phyloP scores from a whole-genome alignment of 2,113 vertebrate genomes.

The Ictalurus punctatus region DNA sequence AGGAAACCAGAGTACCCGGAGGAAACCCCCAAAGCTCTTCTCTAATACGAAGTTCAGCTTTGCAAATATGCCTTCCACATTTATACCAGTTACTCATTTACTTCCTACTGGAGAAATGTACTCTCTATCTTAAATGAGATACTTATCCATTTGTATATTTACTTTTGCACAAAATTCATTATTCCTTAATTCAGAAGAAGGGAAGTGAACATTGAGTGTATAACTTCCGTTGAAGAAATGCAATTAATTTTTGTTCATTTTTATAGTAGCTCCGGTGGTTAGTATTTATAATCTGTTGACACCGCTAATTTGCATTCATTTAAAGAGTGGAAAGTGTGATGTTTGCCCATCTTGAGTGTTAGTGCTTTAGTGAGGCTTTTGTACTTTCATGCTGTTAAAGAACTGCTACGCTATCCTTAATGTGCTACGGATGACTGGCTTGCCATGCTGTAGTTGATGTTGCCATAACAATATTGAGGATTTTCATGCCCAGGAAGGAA shows the following conservation, averaged over 20 bases:
- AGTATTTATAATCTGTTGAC: not conserved
- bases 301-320: not conserved
- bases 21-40: not conserved
- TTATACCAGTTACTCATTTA: not conserved
- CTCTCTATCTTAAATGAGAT: not conserved
- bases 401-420: conserved; percentile 6
- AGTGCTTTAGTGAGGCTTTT: not conserved
- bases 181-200: not conserved
- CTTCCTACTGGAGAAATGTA: not conserved
- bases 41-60: not conserved
- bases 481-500: conserved; percentile 47
- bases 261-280: not conserved
- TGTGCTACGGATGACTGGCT: conserved; percentile 29
- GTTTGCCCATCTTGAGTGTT: not conserved
- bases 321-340: not conserved
- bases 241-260: not conserved
- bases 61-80: not conserved
- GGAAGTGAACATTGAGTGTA: not conserved
- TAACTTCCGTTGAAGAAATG: not conserved
- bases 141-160: not conserved
- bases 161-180: not conserved
- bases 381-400: not conserved
- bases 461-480: conserved; percentile 57
- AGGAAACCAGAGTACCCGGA: no score
- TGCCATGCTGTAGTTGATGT: conserved; percentile 46